Percentiles rank a stretch among this genome's conserved stretches.
Evolutionary conservation across 2,888 invertebrate genomes (phyloP).

Genomic region (Gari tellinella): DNA sequence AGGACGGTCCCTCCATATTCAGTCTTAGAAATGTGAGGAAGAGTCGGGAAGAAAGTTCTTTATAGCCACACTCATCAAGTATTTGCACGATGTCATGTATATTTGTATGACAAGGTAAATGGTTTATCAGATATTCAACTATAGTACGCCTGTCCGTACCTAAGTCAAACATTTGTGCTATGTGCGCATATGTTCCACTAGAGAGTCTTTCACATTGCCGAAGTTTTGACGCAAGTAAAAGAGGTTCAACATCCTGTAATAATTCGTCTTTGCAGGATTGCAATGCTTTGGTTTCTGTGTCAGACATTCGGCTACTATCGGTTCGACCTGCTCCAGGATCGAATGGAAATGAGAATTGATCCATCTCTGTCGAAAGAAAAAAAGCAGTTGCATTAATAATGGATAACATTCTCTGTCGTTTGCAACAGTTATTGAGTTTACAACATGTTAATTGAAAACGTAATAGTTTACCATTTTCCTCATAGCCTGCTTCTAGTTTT

Average conservation of each 20-base stretch:
- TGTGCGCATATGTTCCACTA: not conserved
- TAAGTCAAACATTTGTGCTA: not conserved
- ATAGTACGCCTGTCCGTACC: not conserved
- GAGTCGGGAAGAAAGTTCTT: constrained; percentile 8
- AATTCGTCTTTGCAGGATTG: not conserved
- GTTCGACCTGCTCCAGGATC: too few relatives aligned
- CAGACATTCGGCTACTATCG: not conserved
- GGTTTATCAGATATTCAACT: constrained; percentile 4
- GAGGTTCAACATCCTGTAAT: not conserved
- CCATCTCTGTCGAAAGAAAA: too few relatives aligned
- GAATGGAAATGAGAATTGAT: too few relatives aligned
- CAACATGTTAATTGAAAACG: too few relatives aligned
- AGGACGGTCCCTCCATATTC: not conserved
- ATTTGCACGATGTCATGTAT: not conserved
- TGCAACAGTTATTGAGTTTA: too few relatives aligned
- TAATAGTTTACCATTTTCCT: too few relatives aligned
- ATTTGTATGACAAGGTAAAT: not conserved
- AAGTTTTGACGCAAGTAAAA: not conserved
- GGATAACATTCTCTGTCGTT: too few relatives aligned
- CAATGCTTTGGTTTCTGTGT: not conserved
- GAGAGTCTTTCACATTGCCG: not conserved
- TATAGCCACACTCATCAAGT: constrained; percentile 28
- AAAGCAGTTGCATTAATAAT: too few relatives aligned
- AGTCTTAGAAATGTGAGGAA: constrained; percentile 2
- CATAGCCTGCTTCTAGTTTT: too few relatives aligned